Base-by-base conservation (phyloP, 2,113 vertebrate species). In the Rhombomys opimus region DNA sequence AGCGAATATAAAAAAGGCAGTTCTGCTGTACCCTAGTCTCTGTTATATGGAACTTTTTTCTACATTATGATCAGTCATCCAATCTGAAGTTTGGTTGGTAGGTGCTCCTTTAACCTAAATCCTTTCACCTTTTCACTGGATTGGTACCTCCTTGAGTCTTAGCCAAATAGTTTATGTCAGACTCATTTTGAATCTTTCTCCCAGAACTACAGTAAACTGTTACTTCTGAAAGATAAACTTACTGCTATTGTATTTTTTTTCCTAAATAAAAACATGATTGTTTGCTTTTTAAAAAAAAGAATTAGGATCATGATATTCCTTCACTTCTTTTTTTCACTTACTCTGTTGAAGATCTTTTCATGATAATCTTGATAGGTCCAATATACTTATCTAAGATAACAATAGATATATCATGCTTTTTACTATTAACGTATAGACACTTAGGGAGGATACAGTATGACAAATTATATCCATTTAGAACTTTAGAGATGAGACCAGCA, bases 71-170 rank as follows among this genome's bases (percentile, higher is more conserved):
- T 7, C 1, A 63, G 67, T 73, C 38, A 52, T 20, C 3, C 27
- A 76, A 46, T 87, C 35, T 27, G 59, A 54, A 54, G 78, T 95
- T 95, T 95, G 88, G 25, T 41, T 61, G n/a, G 35, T 78, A 30
- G 38, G 54, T 77, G 32, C n/a, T 89, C 30, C 68, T 72, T 65
- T 86, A 89, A 91, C 61, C 50, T 25, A 87, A 90, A 38, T 80
- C 14, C 13, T 94, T 88, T 91, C 81, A 92, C 59, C 67, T 85
- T 97, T 92, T 91, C 27, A 92, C 11, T 63, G 25, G 52, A n/a
- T 12, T 72, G 82, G 57, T 61, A 25, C 22, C 82, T 94, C 38
- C 38, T 52, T 75, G 52, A 35, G 90, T 93, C 65, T 59, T 73
- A 88, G 76, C 35, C 61, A 92, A 27, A 35, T 41, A 63, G 9